phyloP scores from a whole-genome alignment of 64 coral and sea anemone genomes.

The Stylophora pistillata region DNA sequence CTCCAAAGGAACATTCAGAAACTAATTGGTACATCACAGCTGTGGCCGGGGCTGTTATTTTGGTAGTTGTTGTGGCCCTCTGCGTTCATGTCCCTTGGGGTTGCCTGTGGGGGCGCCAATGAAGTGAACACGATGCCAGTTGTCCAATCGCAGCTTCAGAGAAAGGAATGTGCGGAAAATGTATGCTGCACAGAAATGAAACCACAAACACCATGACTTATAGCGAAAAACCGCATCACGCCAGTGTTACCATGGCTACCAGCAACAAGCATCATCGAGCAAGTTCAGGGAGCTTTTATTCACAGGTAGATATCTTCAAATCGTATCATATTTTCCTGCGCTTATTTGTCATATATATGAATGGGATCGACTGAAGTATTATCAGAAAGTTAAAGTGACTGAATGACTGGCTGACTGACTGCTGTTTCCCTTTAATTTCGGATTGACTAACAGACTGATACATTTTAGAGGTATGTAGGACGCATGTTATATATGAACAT shows the following conservation, averaged over 20 bases:
- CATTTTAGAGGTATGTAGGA: no score
- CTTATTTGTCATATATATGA: neutral
- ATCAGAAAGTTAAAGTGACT: neutral
- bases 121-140: neutral
- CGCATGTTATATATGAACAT: no score
- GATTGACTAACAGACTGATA: no score
- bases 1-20: neutral
- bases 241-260: conserved; percentile 3
- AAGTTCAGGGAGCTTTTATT: neutral
- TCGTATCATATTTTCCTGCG: neutral
- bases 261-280: neutral
- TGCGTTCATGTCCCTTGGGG: conserved; percentile 21
- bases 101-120: conserved; percentile 21
- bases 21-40: neutral
- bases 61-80: neutral
- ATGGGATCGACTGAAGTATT: neutral
- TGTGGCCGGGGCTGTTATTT: neutral
- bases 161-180: conserved; percentile 21
- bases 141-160: conserved; percentile 7
- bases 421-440: no score
- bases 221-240: neutral
- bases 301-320: neutral
- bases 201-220: neutral
- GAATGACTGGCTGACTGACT: neutral
- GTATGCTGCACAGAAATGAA: neutral